Percentiles rank a stretch among this genome's conserved stretches.
These are phyloP conservation scores for Ctenoplectra terminalis DNA, from an alignment of 1,140 invertebrate species.

Conservation along the genomic window DNA sequence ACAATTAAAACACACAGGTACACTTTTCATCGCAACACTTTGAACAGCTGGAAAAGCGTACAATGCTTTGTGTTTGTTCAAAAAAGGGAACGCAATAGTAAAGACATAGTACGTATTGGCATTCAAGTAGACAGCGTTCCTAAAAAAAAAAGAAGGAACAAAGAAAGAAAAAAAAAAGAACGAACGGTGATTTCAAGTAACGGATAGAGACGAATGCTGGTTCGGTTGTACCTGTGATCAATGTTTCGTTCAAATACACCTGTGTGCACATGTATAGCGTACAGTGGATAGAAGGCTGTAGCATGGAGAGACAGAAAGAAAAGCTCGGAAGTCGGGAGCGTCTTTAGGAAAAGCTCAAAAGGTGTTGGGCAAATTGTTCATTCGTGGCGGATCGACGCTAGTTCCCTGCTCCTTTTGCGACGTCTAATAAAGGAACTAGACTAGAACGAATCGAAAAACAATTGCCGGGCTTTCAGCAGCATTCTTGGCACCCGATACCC, in stretches of 20 bases:
- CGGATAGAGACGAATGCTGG: no score
- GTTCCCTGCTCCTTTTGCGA: background rate
- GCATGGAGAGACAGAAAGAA: background rate
- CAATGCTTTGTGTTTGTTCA: background rate
- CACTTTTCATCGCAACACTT: background rate
- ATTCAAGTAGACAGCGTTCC: background rate
- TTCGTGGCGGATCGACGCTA: conserved; percentile 19
- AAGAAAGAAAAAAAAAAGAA: no score
- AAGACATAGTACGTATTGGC: background rate
- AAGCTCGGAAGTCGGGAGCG: background rate
- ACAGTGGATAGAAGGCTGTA: background rate
- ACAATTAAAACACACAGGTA: background rate
- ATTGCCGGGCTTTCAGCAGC: conserved; percentile 51
- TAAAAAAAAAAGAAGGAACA: background rate
- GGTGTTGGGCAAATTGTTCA: conserved; percentile 28
- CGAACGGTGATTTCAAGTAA: no score
- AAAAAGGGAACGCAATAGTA: background rate
- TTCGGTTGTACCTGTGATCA: no score
- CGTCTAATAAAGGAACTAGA: conserved; percentile 58
- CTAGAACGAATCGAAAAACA: conserved; percentile 56
- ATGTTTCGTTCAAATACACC: background rate
- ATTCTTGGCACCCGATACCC: conserved; percentile 65
- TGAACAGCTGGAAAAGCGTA: background rate
- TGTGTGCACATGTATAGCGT: background rate
- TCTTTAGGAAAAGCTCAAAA: conserved; percentile 5